Evolutionary conservation across 1,140 invertebrate genomes (phyloP).

Genomic region (Frieseomelitta varia): DNA sequence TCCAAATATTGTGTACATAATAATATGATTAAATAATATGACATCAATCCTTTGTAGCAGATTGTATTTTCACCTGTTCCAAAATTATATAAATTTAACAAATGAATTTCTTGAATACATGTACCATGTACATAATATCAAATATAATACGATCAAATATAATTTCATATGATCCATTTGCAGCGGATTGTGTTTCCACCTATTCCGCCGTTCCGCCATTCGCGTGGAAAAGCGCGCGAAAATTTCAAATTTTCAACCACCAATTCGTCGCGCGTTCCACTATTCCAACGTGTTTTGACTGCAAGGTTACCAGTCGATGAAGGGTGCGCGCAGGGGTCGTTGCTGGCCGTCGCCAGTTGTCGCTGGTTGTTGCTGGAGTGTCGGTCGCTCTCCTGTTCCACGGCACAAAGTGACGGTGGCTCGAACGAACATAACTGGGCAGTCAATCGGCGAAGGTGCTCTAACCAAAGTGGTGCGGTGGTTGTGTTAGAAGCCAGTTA

Average conservation of each 20-base stretch:
- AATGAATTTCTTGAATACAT: neutral
- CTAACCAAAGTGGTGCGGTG: conserved; percentile 21
- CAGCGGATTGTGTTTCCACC: neutral
- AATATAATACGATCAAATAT: neutral
- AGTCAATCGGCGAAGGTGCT: conserved; percentile 45
- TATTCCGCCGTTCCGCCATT: neutral
- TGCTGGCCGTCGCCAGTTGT: conserved; percentile 52
- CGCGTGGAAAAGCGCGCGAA: conserved; percentile 9
- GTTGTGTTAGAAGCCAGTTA: neutral
- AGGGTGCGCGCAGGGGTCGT: conserved; percentile 50
- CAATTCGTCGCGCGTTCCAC: neutral
- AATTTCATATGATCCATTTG: neutral
- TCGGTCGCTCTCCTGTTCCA: conserved; percentile 6
- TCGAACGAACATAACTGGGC: conserved; percentile 30
- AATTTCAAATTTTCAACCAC: conserved; percentile 30
- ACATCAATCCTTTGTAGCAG: no score
- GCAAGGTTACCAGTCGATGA: conserved; percentile 17
- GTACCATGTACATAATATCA: neutral
- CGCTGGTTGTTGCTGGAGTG: conserved; percentile 50
- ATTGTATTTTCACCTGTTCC: no score
- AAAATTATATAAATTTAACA: neutral
- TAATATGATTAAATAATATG: no score
- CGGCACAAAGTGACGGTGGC: conserved; percentile 14
- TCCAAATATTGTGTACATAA: no score
- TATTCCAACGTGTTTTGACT: neutral